These are phyloP conservation scores for Streblospio benedicti DNA, from an alignment of 1,140 invertebrate species.

Conservation along the genomic window DNA sequence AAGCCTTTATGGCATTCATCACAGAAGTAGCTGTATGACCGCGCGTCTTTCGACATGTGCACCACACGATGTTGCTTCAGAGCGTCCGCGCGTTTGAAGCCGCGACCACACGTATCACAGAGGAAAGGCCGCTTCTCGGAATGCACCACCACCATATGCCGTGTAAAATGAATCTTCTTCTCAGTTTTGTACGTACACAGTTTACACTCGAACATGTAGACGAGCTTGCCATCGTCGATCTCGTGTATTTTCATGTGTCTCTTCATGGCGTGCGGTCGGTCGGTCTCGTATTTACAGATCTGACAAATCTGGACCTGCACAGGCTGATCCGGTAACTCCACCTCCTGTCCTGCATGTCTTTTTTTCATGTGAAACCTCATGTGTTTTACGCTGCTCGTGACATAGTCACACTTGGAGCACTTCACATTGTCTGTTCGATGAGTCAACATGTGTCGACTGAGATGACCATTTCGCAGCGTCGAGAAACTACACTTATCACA, in stretches of 20 bases:
- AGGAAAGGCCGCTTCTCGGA: conserved; percentile 40
- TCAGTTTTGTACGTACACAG: conserved; percentile 29
- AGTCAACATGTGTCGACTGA: conserved; percentile 37
- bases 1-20: conserved; percentile 42
- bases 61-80: conserved; percentile 41
- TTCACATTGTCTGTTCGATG: conserved; percentile 30
- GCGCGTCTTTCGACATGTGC: conserved; percentile 28
- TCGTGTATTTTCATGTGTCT: conserved; percentile 29
- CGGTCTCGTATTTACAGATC: conserved; percentile 32
- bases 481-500: conserved; percentile 41
- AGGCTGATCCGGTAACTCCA: neutral
- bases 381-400: neutral
- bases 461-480: conserved; percentile 34
- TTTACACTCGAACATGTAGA: conserved; percentile 9
- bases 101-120: conserved; percentile 46
- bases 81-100: conserved; percentile 47
- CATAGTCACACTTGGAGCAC: conserved; percentile 6
- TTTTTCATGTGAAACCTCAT: neutral
- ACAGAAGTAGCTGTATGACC: conserved; percentile 33
- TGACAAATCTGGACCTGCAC: conserved; percentile 19
- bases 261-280: conserved; percentile 22
- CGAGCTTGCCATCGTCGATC: neutral
- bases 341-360: neutral
- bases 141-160: conserved; percentile 46
- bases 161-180: conserved; percentile 39